Conservation (phyloP, 2,888 invertebrate species). For the Pyrocoelia pectoralis region DNA sequence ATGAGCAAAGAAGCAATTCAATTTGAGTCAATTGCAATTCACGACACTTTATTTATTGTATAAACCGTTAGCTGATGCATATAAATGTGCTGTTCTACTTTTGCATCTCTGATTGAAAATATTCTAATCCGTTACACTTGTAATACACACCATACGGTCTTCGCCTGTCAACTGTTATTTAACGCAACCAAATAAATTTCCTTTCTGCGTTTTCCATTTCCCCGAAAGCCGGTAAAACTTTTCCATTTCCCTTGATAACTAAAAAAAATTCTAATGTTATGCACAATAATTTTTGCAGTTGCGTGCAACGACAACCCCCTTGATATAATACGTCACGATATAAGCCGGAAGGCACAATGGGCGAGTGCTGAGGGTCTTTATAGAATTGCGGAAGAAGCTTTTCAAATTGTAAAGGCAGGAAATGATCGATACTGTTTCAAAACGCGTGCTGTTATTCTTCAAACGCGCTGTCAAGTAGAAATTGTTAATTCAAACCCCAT, state of each 20-base stretch:
- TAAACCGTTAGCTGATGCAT: conserved; percentile 19
- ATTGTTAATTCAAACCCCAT: too few relatives aligned
- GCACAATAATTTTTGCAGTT: too few relatives aligned
- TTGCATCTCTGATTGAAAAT: neutral
- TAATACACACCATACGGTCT: neutral
- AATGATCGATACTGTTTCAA: conserved; percentile 5
- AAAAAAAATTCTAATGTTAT: too few relatives aligned
- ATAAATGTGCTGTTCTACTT: conserved; percentile 13
- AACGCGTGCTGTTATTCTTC: neutral
- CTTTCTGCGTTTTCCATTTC: too few relatives aligned
- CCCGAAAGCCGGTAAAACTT: too few relatives aligned
- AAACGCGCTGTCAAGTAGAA: too few relatives aligned
- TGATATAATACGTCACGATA: neutral
- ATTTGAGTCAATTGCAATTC: conserved; percentile 25
- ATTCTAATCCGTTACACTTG: neutral
- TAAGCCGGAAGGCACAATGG: neutral
- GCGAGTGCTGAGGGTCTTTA: neutral
- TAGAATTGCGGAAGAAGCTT: conserved; percentile 5
- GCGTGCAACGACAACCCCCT: neutral
- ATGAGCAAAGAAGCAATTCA: conserved; percentile 13
- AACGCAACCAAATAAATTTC: too few relatives aligned
- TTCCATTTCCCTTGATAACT: too few relatives aligned
- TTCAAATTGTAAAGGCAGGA: neutral
- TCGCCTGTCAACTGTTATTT: too few relatives aligned
- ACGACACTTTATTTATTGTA: conserved; percentile 18